Evolutionary conservation across 92 coral and sea anemone genomes (phyloP).

Genomic region (Montipora capitata): DNA sequence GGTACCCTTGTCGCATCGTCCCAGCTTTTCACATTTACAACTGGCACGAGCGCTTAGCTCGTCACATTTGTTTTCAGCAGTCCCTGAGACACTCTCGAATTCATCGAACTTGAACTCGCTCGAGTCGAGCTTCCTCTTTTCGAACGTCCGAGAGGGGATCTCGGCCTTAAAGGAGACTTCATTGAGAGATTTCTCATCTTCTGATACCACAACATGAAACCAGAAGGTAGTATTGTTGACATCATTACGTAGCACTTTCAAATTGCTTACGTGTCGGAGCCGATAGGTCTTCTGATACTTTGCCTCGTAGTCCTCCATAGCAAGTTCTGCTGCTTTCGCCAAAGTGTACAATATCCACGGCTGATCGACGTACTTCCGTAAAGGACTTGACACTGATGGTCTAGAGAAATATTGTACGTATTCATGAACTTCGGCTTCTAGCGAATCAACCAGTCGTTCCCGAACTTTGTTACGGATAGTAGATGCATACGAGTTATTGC

Average conservation of each 20-base stretch:
- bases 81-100: neutral
- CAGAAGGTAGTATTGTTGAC: conserved; percentile 18
- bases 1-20: conserved; percentile 84
- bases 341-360: conserved; percentile 69
- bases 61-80: conserved; percentile 70
- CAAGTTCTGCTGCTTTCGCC: conserved; percentile 87
- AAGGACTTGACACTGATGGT: conserved; percentile 57
- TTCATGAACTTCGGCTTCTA: conserved; percentile 37
- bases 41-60: conserved; percentile 80
- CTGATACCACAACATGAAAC: conserved; percentile 45
- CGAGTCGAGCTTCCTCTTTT: conserved; percentile 6
- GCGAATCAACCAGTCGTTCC: neutral
- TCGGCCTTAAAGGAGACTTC: conserved; percentile 44
- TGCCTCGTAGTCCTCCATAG: conserved; percentile 57
- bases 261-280: conserved; percentile 65
- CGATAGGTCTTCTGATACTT: conserved; percentile 38
- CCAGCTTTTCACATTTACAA: conserved; percentile 79
- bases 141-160: conserved; percentile 26
- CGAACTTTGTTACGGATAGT: neutral
- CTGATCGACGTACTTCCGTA: conserved; percentile 37
- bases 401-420: conserved; percentile 56
- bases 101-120: conserved; percentile 47
- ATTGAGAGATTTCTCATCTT: conserved; percentile 44
- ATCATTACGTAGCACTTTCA: conserved; percentile 21
- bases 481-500: neutral